Evolutionary conservation across 2,113 vertebrate genomes (phyloP).

Genomic region (Sialia sialis): DNA sequence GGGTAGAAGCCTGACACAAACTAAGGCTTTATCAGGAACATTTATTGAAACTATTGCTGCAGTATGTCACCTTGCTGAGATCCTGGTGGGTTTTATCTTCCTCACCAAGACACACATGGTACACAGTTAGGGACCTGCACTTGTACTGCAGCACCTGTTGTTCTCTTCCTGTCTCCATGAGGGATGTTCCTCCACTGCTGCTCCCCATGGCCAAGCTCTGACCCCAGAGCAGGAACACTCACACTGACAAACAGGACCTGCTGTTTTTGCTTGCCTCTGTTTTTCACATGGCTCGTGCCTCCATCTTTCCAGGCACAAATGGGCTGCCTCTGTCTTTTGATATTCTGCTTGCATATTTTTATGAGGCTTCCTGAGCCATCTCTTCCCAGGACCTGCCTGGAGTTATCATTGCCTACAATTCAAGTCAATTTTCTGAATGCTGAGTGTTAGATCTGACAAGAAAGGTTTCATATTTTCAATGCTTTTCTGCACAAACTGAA

Average conservation of each 20-base stretch:
- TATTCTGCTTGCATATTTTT: not conserved
- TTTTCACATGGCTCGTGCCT: not conserved
- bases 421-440: not conserved
- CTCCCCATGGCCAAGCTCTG: not conserved
- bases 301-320: not conserved
- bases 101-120: fast-evolving
- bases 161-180: not conserved
- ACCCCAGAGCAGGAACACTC: not conserved
- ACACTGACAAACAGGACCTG: not conserved
- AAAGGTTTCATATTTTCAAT: not conserved
- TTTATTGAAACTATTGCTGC: not conserved
- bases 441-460: not conserved
- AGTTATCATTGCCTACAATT: not conserved
- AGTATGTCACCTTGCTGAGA: not conserved
- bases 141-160: not conserved
- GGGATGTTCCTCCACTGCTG: not conserved
- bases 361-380: not conserved
- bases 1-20: not conserved
- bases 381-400: not conserved
- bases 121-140: not conserved
- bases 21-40: not conserved
- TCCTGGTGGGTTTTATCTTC: not conserved
- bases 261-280: not conserved
- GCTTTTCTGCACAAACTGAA: not conserved
- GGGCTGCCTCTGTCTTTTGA: not conserved